Base-by-base conservation (phyloP, 1,140 invertebrate genomes). In the Neoseiulus cucumeris region DNA sequence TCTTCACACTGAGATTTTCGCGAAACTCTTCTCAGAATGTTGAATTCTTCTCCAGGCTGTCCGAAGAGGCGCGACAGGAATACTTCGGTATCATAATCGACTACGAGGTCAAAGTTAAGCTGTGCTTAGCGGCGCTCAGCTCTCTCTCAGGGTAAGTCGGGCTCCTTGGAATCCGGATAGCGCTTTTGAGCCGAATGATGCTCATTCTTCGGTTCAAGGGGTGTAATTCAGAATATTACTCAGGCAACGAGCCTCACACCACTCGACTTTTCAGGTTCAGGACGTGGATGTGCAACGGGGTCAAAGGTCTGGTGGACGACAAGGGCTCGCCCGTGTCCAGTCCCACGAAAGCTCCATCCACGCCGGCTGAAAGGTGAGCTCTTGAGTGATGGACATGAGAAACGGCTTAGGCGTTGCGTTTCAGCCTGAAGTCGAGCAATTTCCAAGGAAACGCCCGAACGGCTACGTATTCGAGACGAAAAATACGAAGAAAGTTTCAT, bases 91-190 rank as follows among this genome's bases (percentile, higher is more conserved):
- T 59, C 51, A 59, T 59, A 29, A 33, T 59, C 22, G 51, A 59
- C 22, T 59, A 59, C 51, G 51, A 59, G 51, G 51, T 59, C 22
- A 59, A 59, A 59, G 51, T 59, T 25, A 59, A 59, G 22, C 51
- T 59, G 25, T 59, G 51, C 22, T 33, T 59, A 29, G 51, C 51
- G 4, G 51, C 51, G 17, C 51, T 59, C 51, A 59, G 51, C 51
- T 59, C 51, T 29, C 33, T 59, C 25, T 59, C 51, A 17, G 51
- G 51, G 51, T 59, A 59, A 59, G 51, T n/a, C n/a, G n/a, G n/a
- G n/a, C n/a, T n/a, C n/a, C n/a, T n/a, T n/a, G n/a, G n/a, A n/a
- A n/a, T n/a, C n/a, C n/a, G n/a, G n/a, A n/a, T n/a, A n/a, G n/a
- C n/a, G n/a, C n/a, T n/a, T n/a, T n/a, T n/a, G n/a, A n/a, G n/a